Percentiles rank a stretch among this genome's conserved stretches.
These are phyloP conservation scores for Meandrusa payeni DNA, from an alignment of 2,888 invertebrate genomes.

Conservation along the genomic window DNA sequence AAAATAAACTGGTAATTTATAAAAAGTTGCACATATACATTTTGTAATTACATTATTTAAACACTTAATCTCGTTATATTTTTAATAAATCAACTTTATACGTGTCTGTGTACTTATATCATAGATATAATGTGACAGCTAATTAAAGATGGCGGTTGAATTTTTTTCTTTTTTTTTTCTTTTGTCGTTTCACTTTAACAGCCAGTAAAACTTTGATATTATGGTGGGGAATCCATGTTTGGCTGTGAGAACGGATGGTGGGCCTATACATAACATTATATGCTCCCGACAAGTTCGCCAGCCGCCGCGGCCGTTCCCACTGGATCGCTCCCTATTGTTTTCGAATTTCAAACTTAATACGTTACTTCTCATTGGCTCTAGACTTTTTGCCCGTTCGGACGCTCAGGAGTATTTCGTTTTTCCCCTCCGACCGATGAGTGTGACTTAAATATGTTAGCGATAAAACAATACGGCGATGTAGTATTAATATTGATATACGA, in stretches of 20 bases:
- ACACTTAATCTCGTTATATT: no score
- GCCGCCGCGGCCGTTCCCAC: slow-evolving; percentile 21
- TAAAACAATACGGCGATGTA: slow-evolving; percentile 8
- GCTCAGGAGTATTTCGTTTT: slow-evolving; percentile 16
- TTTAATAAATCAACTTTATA: no score
- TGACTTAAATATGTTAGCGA: slow-evolving; percentile 18
- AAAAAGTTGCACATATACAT: no score
- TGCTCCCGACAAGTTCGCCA: slow-evolving; percentile 8
- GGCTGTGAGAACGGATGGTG: neutral
- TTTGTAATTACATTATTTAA: no score
- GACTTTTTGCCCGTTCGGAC: slow-evolving; percentile 8
- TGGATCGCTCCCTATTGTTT: slow-evolving; percentile 23
- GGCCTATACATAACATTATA: slow-evolving; percentile 18
- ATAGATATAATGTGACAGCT: no score
- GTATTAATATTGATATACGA: slow-evolving; percentile 13
- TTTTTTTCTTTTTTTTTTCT: no score
- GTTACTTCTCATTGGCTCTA: slow-evolving; percentile 23
- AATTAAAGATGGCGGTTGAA: no score
- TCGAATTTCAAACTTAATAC: slow-evolving; percentile 22
- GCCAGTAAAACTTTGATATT: no score
- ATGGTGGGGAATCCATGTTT: slow-evolving; percentile 5
- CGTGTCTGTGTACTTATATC: no score
- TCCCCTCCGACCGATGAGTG: slow-evolving; percentile 7
- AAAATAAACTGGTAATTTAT: no score
- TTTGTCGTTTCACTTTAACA: no score